Conservation (phyloP, 2,113 vertebrate species). For the Aegotheles bennettii region DNA sequence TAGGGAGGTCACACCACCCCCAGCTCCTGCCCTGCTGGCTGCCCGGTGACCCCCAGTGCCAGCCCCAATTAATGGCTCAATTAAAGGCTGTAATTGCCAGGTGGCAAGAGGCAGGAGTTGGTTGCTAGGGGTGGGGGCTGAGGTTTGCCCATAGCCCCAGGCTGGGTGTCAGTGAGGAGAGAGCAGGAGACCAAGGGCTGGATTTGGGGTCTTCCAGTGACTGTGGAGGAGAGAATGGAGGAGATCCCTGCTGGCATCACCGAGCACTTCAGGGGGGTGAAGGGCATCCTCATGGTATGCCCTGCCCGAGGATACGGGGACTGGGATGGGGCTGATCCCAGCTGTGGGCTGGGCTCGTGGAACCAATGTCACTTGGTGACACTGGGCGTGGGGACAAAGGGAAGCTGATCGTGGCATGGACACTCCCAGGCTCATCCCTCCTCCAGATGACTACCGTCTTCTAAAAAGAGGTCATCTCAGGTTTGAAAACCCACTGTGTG, state of each 20-base stretch:
- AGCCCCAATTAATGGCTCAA: neutral
- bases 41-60: neutral
- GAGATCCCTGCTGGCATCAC: neutral
- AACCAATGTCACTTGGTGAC: fast-evolving
- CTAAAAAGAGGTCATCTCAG: too few species aligned
- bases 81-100: neutral
- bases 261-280: fast-evolving
- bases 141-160: neutral
- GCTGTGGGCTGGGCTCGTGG: fast-evolving
- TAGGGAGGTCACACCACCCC: fast-evolving
- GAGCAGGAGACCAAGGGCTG: neutral
- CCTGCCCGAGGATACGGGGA: fast-evolving
- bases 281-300: fast-evolving
- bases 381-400: fast-evolving
- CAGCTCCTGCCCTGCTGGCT: neutral
- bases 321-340: neutral
- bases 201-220: neutral
- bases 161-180: fast-evolving
- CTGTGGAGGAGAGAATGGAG: fast-evolving
- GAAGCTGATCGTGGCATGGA: neutral
- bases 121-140: neutral
- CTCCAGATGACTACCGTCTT: too few species aligned
- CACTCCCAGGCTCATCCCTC: too few species aligned
- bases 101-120: neutral
- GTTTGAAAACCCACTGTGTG: neutral